Evolutionary conservation across 2,113 vertebrate genomes (phyloP), one percentile per base, ranked within the genome.

Genomic region (Diphyllodes magnificus): DNA sequence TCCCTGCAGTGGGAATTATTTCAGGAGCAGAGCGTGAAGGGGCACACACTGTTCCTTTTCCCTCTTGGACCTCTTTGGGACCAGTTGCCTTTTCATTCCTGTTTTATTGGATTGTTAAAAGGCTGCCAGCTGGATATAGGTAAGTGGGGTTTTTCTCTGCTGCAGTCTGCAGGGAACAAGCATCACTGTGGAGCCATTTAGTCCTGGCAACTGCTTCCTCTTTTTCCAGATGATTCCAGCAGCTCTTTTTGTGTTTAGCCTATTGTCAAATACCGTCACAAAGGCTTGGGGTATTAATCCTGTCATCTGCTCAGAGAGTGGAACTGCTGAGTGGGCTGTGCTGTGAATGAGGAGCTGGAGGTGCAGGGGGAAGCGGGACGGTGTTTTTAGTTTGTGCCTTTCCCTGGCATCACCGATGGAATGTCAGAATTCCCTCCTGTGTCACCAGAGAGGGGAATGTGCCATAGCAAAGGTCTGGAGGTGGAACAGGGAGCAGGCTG

Each of bases 221-320:
- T 90, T 93, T 90, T 96, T 93, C 95, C 88, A 93, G 96, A 94
- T 88, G 56, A 91, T 97, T 93, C 96, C 84, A 97, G 96, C 84
- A 92, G 90, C 69, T 86, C 90, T 79, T 83, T 93, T 45, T 86
- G 88, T 92, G 82, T 81, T 75, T 3, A 88, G 68, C 64, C 90
- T 37, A 61, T 95, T 96, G 95, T 96, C n/a, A 2, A 13, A 27
- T 16, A 39, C 51, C 3, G 0, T 19, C 85, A 93, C 85, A 95
- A 71, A 96, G 86, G 9, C 82, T 61, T 40, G 61, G 85, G 86
- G 59, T 37, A 24, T 88, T 86, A 90, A 93, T 96, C 44, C 90
- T 82, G 40, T 90, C 88, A 15, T 82, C 64, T 83, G 88, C 60
- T 69, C 83, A 27, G 73, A 0, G 22, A 37, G 53, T 54, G 83